Base-by-base conservation (phyloP, 2,888 invertebrate species). In the Camponotus fellah region DNA sequence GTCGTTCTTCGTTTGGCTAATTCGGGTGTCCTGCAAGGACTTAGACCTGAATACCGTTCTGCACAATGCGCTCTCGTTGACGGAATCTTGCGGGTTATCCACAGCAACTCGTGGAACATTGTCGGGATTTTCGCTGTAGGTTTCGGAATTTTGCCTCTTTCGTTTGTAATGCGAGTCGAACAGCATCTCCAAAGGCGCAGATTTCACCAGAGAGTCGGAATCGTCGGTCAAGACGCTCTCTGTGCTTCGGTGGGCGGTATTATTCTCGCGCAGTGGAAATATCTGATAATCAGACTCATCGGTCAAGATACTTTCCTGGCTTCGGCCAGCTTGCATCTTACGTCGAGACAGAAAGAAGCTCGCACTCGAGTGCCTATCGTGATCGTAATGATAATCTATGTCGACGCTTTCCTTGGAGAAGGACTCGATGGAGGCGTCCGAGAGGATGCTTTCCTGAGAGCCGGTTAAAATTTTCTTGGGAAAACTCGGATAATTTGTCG, bases 211-310 rank as follows among this genome's bases (percentile, higher is more conserved):
- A 0, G 94, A 93, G 90, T 97, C 97, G 0, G 97, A 97, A 87
- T 97, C 98, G 93, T 98, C 98, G 0, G 97, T 97, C 0, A 98
- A 93, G 6, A 98, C 96, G 91, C 97, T 97, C 93, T 98, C 98
- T 91, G 98, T 96, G 82, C 97, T 98, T 91, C 97, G 97, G 92
- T 97, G 97, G 91, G 97, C 97, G 5, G 96, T 96, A 91, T 96
- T 96, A 91, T 96, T 96, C 53, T 93, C 93, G 43, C 91, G 90
- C 74, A 94, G 62, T 1, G 95, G 96, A 84, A 96, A 95, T 81
- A 95, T 93, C 60, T 96, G 97, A 89, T 96, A 96, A 77, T 96
- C 96, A 26, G 96, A 96, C 88, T 97, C 97, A 87, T 97, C 97
- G 0, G 97, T 97, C 8, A 98, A 92, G 53, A 98, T 96, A 34